Conservation (phyloP, 2,797 vertebrate species). For the Propithecus deckenii region DNA sequence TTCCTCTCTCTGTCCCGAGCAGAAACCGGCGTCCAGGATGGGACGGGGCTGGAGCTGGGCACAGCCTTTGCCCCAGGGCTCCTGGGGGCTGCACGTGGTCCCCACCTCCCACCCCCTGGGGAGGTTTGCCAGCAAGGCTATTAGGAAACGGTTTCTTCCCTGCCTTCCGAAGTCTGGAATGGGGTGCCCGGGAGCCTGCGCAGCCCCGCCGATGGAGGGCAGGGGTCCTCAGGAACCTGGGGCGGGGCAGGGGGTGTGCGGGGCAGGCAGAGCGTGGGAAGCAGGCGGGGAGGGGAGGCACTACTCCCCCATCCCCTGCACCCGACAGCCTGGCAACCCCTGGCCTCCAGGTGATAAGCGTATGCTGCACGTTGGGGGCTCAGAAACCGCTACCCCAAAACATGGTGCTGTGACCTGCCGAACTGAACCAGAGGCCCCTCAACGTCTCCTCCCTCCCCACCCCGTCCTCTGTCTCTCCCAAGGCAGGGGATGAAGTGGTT, state of each 20-base stretch:
- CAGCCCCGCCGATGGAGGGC: neutral
- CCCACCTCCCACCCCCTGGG: neutral
- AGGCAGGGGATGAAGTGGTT: neutral
- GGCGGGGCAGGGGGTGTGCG: neutral
- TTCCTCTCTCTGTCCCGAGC: neutral
- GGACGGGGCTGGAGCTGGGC: neutral
- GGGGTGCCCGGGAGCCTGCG: neutral
- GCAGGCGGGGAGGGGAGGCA: neutral
- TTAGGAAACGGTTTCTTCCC: neutral
- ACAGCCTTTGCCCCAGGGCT: neutral
- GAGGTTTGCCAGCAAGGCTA: neutral
- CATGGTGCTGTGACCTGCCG: neutral
- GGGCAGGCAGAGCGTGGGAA: neutral
- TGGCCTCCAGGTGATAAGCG: neutral
- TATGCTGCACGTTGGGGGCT: accelerated
- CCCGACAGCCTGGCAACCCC: neutral
- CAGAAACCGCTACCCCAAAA: neutral
- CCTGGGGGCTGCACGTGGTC: neutral
- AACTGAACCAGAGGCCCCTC: neutral
- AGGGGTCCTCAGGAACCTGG: neutral
- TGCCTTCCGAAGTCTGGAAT: too few species aligned
- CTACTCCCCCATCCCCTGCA: neutral
- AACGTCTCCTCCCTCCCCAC: neutral
- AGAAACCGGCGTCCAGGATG: too few species aligned
- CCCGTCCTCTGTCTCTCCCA: neutral